Conservation (phyloP, 64 coral and sea anemone genomes). For the Actinia tenebrosa region DNA sequence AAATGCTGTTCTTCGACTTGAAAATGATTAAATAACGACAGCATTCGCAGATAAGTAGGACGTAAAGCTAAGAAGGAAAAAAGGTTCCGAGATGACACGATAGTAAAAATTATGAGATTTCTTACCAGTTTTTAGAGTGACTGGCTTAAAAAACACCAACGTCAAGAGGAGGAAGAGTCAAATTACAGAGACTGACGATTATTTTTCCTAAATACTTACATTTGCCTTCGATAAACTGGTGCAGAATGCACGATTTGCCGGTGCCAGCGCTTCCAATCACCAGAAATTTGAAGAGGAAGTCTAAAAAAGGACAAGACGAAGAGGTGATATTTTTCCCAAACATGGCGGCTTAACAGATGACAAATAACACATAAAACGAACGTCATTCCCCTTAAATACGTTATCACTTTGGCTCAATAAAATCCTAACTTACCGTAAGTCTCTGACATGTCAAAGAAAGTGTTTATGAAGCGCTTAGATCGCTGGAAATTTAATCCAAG, state of each 20-base stretch:
- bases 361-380: not conserved
- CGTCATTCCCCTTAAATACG: not conserved
- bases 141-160: not conserved
- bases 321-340: conserved; percentile 3
- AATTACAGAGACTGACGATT: not conserved
- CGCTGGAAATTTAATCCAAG: not conserved
- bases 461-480: conserved; percentile 21
- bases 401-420: not conserved
- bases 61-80: no score
- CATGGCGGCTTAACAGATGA: conserved; percentile 9
- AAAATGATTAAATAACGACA: no score
- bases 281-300: conserved; percentile 99
- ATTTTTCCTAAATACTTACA: conserved; percentile 59
- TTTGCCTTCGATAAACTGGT: conserved; percentile 99
- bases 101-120: no score
- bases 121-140: no score
- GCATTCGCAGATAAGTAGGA: no score
- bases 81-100: no score
- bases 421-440: conserved; percentile 72
- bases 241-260: conserved; percentile 94
- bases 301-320: conserved; percentile 38
- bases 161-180: not conserved
- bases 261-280: conserved; percentile 99
- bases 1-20: no score
- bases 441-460: conserved; percentile 75